These are phyloP conservation scores for Psittacula echo DNA, from an alignment of 2,797 vertebrate genomes.

Conservation along the genomic window DNA sequence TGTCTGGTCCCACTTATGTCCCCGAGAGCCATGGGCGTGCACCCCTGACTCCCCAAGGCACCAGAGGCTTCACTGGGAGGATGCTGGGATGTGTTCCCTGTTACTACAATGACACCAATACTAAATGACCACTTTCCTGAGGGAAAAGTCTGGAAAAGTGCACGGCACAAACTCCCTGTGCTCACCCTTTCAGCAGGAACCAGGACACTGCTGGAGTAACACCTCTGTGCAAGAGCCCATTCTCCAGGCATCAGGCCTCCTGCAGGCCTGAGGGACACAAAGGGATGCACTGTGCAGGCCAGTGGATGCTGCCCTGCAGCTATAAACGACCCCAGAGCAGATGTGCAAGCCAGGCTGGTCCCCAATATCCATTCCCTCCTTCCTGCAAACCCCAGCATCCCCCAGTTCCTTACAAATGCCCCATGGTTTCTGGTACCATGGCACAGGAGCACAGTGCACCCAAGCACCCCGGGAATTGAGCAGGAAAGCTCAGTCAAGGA, in stretches of 20 bases:
- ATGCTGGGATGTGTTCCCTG: background rate
- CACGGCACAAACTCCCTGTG: background rate
- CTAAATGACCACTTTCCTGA: background rate
- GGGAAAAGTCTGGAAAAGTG: background rate
- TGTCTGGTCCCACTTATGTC: background rate
- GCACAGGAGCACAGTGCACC: background rate
- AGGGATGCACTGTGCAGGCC: background rate
- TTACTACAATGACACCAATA: background rate
- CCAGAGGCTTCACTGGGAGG: background rate
- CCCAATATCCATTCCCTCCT: background rate
- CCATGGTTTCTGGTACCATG: background rate
- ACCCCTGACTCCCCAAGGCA: background rate
- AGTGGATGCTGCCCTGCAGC: background rate
- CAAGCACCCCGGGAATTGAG: background rate
- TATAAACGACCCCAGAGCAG: background rate
- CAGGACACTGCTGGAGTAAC: background rate
- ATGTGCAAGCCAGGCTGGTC: background rate
- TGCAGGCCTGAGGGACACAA: background rate
- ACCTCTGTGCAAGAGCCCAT: background rate
- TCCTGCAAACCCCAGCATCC: background rate
- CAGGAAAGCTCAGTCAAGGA: background rate
- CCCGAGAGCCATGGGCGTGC: background rate
- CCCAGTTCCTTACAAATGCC: background rate
- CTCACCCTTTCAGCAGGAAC: background rate
- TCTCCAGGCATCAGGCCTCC: background rate